Evolutionary conservation across 1,140 invertebrate species (phyloP), one percentile per base, ranked within the genome.

Genomic region (Polypedilum pembai): DNA sequence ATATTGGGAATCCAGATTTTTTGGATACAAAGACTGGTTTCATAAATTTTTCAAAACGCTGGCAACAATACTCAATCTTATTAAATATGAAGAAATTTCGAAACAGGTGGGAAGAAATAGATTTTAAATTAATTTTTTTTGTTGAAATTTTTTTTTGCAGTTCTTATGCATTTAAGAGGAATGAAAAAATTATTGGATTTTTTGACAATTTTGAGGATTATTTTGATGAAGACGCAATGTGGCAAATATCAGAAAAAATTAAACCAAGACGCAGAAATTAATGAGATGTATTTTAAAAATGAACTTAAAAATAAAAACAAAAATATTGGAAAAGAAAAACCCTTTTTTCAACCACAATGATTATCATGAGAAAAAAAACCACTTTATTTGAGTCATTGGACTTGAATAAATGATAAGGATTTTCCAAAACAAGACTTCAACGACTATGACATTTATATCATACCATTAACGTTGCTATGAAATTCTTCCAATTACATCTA

Each of bases 81-180:
- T 95, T 98, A 82, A 96, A 95, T 81, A 96, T 99, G 92, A 94
- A 96, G 80, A 88, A 94, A 80, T 98, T 98, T 83, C 94, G 95
- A 80, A 95, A 95, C 85, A 91, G 92, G 94, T 96, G 84, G 85
- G 85, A 86, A 74, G 75, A 65, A 33, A 33, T n/a, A n/a, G n/a
- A 33, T 33, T 33, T 33, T 33, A 33, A 33, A 33, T 33, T 33
- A 33, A 33, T n/a, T n/a, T n/a, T n/a, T n/a, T n/a, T n/a, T n/a
- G n/a, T n/a, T n/a, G 5, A 33, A 33, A 33, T 63, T 75, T 73
- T 1, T 74, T 76, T 8, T 75, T 76, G 74, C 78, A 87, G 86
- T 77, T 84, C 91, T 75, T 95, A 94, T 85, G 88, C 87, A 78
- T 95, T 94, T 81, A 95, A 94, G 83, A 93, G 92, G 79, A 94